Percentiles rank a stretch among this genome's conserved stretches.
Conservation (phyloP, 2,113 vertebrate species). For the Leucopternis melanops region DNA sequence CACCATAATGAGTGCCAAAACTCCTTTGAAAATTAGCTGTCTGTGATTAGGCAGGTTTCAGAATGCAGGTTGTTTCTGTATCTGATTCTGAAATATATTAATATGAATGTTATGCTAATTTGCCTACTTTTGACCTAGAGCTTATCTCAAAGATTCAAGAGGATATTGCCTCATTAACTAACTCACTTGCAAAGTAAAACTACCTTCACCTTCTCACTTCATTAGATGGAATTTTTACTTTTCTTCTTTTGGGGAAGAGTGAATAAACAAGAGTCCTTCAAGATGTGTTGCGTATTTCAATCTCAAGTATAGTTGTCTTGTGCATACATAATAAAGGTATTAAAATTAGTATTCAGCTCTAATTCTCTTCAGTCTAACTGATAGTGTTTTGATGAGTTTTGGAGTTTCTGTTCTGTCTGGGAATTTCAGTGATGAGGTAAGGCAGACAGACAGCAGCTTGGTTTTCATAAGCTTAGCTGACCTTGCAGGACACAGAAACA, state of each 20-base stretch:
- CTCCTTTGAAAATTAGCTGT: constrained; percentile 78
- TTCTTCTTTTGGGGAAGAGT: constrained; percentile 29
- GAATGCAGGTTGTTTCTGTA: constrained; percentile 68
- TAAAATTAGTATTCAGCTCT: constrained; percentile 51
- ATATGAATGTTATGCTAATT: constrained; percentile 80
- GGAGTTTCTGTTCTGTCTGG: constrained; percentile 45
- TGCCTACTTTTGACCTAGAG: constrained; percentile 75
- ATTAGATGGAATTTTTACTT: constrained; percentile 51
- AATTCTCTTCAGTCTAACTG: constrained; percentile 24
- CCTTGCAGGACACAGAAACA: constrained; percentile 28
- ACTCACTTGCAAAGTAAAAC: constrained; percentile 49
- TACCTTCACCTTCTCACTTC: constrained; percentile 67
- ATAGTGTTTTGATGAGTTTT: constrained; percentile 50
- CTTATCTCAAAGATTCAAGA: constrained; percentile 75
- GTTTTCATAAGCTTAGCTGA: constrained; percentile 45
- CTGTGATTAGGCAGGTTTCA: constrained; percentile 82
- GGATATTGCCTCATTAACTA: constrained; percentile 72
- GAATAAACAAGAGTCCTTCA: constrained; percentile 57
- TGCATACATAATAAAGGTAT: constrained; percentile 6
- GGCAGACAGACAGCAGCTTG: constrained; percentile 1
- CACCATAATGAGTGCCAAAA: constrained; percentile 86
- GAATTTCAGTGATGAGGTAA: constrained; percentile 51
- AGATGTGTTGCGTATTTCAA: constrained; percentile 26
- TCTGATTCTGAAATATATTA: constrained; percentile 73
- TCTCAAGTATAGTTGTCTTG: constrained; percentile 3